Evolutionary conservation across 1,140 invertebrate species (phyloP), one percentile per base, ranked within the genome.

Genomic region (Uloborus diversus): DNA sequence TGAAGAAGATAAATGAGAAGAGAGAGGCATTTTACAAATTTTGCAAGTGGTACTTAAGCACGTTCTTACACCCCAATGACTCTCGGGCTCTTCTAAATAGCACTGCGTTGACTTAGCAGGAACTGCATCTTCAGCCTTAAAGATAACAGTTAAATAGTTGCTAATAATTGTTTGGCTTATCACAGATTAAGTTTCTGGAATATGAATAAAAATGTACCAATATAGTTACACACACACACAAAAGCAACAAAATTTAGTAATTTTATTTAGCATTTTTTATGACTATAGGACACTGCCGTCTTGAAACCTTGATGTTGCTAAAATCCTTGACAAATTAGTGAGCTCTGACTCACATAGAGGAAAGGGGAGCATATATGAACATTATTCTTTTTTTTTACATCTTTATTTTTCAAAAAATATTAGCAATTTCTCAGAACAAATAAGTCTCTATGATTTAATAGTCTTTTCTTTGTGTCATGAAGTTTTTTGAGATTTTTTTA

Each of bases 1-100:
- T n/a, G 79, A 71, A n/a, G 68, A 42, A 20, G 79, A 64, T 30
- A 80, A 65, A 56, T 80, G 79, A 25, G 79, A 70, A 11, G 79
- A 71, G 25, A 80, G 35, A 30, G 79, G 59, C 59, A 80, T 35
- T 80, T 68, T 71, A 65, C 79, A 80, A 20, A 70, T 20, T 73
- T 49, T 70, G 30, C 79, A 80, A 30, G 30, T 28, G 30, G 64
- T 32, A 33, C 57, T 65, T 47, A 80, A 47, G 1, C 33, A 68
- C 7, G 61, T 80, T 71, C 53, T 64, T 25, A 80, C 47, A 35
- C 79, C 79, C 79, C 79, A 80, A 33, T 71, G 68, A 65, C 61
- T 71, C 73, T 71, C 32, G 37, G 66, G 68, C 33, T 80, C 79
- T 65, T 80, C 79, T 65, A 80, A 71, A 73, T 80, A 73, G 13